Evolutionary conservation across 2,113 vertebrate genomes (phyloP), one percentile per base, ranked within the genome.

Genomic region (Atractosteus spatula): DNA sequence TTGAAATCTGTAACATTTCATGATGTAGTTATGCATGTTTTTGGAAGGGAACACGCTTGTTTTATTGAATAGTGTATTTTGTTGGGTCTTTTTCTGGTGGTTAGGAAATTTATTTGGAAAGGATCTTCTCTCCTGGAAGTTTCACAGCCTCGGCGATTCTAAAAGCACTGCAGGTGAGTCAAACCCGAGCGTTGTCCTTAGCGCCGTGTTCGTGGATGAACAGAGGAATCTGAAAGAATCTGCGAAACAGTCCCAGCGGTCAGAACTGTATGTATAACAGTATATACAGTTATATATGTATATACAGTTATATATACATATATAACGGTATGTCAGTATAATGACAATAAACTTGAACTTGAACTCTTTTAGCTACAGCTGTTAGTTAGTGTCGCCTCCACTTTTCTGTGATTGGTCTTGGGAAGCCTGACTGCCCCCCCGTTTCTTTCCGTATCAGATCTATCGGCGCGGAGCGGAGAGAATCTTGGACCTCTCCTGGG

Each of bases 101-200:
- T 71, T 76, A 98, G 96, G 96, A 98, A 76, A 89, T 91, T 0
- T 98, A 97, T 74, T 82, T 95, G 76, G 93, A 95, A 0, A 88
- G 86, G 59, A 91, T 98, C 3, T 98, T 98, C 81, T 91, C 80
- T 41, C 94, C 95, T 0, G 90, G 95, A 3, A 87, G 74, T 0
- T 98, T 98, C 81, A 87, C 89, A 2, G 91, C 90, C 12, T 89
- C 91, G 3, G 94, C 96, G 55, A 89, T 98, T 17, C 86, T 94
- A 66, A 98, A 95, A 84, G 95, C 96, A 47, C 81, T 97, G 57
- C 95, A 95, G 93, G 95, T 94, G 8, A 77, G 66, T 29, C 29
- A 29, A 29, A 29, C 29, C 29, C 14, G 29, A 7, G n/a, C 14
- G 47, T 2, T 51, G 5, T 51, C 47, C 47, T 5, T 51, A 10